Percentiles rank a stretch among this genome's conserved stretches.
These are phyloP conservation scores for Gnathonemus longibarbis DNA, from an alignment of 2,113 vertebrate species.

Conservation along the genomic window DNA sequence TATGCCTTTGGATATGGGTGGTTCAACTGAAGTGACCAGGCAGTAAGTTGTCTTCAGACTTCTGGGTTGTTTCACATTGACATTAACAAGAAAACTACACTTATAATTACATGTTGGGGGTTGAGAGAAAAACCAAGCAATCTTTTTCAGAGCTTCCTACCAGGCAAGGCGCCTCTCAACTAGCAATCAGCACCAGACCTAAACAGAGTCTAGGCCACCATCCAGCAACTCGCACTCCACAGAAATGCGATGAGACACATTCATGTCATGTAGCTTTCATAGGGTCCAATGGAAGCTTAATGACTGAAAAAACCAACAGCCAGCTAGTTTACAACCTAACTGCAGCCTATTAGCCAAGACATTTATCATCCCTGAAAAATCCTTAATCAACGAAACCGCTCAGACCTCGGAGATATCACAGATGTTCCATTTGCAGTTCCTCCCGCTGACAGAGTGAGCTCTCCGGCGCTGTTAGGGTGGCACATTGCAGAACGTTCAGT, in stretches of 20 bases:
- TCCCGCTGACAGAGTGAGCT: background rate
- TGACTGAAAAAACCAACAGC: background rate
- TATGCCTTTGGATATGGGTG: constrained; percentile 31
- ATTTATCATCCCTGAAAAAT: background rate
- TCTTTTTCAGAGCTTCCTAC: background rate
- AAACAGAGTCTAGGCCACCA: background rate
- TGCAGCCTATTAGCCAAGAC: background rate
- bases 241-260: background rate
- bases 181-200: background rate
- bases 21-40: constrained; percentile 32
- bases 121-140: constrained; percentile 30
- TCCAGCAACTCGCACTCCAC: background rate
- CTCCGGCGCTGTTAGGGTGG: background rate
- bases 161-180: background rate
- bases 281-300: background rate
- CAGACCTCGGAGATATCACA: background rate
- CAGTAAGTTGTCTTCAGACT: constrained; percentile 30
- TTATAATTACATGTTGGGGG: constrained; percentile 27
- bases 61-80: constrained; percentile 28
- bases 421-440: background rate
- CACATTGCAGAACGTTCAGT: background rate
- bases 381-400: background rate
- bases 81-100: constrained; percentile 32
- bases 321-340: background rate
- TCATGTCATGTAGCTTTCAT: background rate